Evolutionary conservation across 2,888 invertebrate genomes (phyloP).

Genomic region (Drosophila mulleri): DNA sequence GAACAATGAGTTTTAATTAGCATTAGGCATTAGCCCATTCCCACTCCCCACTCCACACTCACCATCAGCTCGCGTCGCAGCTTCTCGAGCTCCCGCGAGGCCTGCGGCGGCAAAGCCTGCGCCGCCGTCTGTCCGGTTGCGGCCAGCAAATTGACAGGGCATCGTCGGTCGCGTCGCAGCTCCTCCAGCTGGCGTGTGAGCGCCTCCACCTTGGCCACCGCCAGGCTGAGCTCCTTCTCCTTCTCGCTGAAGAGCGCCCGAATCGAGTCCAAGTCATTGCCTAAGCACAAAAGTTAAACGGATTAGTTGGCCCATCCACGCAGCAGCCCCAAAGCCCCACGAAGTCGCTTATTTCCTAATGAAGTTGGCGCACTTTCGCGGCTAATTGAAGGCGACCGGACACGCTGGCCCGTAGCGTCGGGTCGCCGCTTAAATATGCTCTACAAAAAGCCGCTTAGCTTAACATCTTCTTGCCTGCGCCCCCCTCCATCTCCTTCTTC

Average conservation of each 20-base stretch:
- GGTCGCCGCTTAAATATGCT: constrained; percentile 18
- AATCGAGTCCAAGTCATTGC: constrained; percentile 98
- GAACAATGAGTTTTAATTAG: constrained; percentile 15
- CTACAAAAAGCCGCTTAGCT: background rate
- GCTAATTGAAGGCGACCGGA: constrained; percentile 27
- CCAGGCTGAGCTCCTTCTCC: constrained; percentile 97
- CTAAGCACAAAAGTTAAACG: constrained; percentile 85
- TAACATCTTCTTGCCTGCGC: background rate
- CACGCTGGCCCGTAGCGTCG: background rate
- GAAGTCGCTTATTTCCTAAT: constrained; percentile 12
- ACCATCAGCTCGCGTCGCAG: constrained; percentile 96
- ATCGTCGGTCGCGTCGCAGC: constrained; percentile 89
- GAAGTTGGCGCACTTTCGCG: constrained; percentile 22
- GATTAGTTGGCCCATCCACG: constrained; percentile 37
- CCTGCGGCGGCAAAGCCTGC: constrained; percentile 88
- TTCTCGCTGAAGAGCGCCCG: constrained; percentile 98
- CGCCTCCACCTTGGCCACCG: constrained; percentile 99
- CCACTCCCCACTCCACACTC: constrained; percentile 63
- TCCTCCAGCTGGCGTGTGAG: constrained; percentile 97
- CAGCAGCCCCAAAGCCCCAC: background rate
- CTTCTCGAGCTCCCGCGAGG: constrained; percentile 96
- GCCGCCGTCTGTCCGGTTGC: constrained; percentile 69
- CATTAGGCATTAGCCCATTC: background rate
- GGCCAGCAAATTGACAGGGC: constrained; percentile 85
- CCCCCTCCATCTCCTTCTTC: background rate